Evolutionary conservation across 2,113 vertebrate genomes (phyloP).

Genomic region (Bubalus kerabau): DNA sequence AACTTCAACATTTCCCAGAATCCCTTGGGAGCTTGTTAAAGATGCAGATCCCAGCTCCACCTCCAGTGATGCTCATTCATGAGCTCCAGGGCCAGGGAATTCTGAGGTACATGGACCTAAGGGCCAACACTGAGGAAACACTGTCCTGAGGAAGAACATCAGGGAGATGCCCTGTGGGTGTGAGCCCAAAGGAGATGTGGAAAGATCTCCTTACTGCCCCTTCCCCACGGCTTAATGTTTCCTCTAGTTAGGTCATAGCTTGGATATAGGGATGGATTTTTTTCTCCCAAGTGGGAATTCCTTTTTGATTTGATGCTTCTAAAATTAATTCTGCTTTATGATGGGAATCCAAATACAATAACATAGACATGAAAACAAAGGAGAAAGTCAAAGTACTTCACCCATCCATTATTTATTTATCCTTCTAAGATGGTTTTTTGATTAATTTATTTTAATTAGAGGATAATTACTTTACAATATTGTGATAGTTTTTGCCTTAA

Average conservation of each 20-base stretch:
- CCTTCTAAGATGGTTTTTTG: not conserved
- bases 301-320: not conserved
- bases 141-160: not conserved
- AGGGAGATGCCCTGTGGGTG: not conserved
- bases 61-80: not conserved
- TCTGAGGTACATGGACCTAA: not conserved
- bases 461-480: not conserved
- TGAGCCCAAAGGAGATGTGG: not conserved
- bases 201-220: not conserved
- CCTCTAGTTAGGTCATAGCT: not conserved
- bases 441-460: not conserved
- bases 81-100: not conserved
- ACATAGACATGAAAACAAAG: not conserved
- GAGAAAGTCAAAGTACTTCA: not conserved
- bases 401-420: not conserved
- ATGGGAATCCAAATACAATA: not conserved
- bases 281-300: not conserved
- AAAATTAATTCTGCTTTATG: not conserved
- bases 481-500: not conserved
- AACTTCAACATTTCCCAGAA: not conserved
- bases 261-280: not conserved
- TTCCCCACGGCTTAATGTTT: not conserved
- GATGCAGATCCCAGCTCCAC: not conserved
- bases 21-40: slow-evolving; percentile 27
- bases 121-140: not conserved